These are phyloP conservation scores for Pipistrellus nathusii DNA, from an alignment of 2,797 vertebrate genomes.

Conservation along the genomic window DNA sequence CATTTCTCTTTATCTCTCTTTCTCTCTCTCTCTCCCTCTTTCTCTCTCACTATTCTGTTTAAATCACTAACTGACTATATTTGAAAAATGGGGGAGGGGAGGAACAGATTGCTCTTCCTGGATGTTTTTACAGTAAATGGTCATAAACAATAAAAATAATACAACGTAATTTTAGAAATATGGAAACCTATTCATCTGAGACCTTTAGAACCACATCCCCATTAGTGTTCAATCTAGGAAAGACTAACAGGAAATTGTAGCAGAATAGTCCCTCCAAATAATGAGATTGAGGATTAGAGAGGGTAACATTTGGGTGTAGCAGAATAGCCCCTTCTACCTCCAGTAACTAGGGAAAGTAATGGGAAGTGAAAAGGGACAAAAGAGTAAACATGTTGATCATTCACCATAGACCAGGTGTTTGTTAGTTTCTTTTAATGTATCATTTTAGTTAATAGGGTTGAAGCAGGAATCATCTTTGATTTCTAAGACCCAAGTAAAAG, in stretches of 20 bases:
- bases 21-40: too few relatives aligned
- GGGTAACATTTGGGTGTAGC: not conserved
- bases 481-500: not conserved
- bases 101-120: not conserved
- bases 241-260: not conserved
- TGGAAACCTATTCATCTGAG: not conserved
- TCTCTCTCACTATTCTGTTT: not conserved
- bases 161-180: constrained; percentile 8
- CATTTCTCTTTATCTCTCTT: not conserved
- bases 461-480: constrained; percentile 3
- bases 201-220: not conserved
- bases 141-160: constrained; percentile 9
- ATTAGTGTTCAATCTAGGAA: not conserved
- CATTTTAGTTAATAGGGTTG: constrained; percentile 31
- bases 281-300: too few relatives aligned
- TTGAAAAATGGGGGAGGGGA: not conserved
- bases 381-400: not conserved
- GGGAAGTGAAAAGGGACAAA: not conserved
- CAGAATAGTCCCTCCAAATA: not conserved
- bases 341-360: constrained; percentile 23
- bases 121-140: not conserved
- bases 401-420: not conserved
- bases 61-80: not conserved
- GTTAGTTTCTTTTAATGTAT: not conserved
- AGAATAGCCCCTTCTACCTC: not conserved